Conservation (phyloP, 2,113 vertebrate species). For the Macquaria australasica region DNA sequence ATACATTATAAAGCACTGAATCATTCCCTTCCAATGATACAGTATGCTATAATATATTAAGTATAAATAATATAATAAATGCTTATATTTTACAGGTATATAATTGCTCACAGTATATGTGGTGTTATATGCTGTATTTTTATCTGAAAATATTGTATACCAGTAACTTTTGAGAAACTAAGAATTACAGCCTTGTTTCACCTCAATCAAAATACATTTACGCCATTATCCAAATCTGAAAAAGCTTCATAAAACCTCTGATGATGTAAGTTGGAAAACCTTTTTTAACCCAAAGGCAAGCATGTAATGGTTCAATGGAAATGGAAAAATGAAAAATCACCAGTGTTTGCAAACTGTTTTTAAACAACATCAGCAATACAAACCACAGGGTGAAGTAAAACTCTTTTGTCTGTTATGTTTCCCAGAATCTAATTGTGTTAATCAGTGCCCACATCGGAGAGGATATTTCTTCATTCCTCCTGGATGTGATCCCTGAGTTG, state of each 20-base stretch:
- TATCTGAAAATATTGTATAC: background rate
- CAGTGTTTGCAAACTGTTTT: constrained; percentile 11
- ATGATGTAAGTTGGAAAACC: constrained; percentile 8
- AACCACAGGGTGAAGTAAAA: constrained; percentile 18
- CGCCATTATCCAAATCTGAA: background rate
- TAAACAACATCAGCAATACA: background rate
- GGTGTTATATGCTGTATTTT: background rate
- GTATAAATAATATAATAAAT: background rate
- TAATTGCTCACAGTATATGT: background rate
- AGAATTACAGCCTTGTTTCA: background rate
- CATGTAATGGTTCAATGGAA: constrained; percentile 7
- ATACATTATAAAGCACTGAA: background rate
- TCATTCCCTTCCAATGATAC: background rate
- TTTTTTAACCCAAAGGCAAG: constrained; percentile 1
- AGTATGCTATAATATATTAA: background rate
- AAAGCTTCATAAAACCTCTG: background rate
- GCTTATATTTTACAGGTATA: background rate
- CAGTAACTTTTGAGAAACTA: background rate
- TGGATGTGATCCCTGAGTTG: background rate
- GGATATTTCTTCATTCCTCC: background rate
- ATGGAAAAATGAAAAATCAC: background rate
- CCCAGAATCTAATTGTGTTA: constrained; percentile 7
- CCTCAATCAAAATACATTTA: background rate
- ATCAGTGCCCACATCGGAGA: background rate
- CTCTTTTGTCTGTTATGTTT: constrained; percentile 17